Base-by-base conservation (phyloP, 2,797 vertebrate genomes). In the Dicrostonyx torquatus region DNA sequence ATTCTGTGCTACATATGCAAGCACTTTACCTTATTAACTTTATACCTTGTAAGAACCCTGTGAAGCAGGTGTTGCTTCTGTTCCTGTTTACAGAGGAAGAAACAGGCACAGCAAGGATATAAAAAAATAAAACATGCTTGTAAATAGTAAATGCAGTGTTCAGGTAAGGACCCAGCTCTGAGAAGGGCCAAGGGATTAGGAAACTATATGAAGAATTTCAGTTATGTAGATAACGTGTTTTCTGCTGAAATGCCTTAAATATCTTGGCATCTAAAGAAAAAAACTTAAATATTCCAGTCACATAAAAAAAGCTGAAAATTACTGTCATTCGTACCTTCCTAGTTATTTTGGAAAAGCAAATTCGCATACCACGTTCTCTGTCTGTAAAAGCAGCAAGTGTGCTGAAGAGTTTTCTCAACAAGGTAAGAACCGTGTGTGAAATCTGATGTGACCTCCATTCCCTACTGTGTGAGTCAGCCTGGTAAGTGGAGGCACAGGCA, bases 341-440 rank as follows among this genome's bases (percentile, higher is more conserved):
- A 99, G 99, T 99, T 62, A 99, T 99, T 98, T 98, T 99, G 99
- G 99, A 99, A 98, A 99, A 99, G 98, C 99, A 99, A 98, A 99
- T 99, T 96, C 97, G 99, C 97, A 99, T 99, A 97, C 99, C 99
- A 6, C 99, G 99, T 93, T 99, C 99, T 26, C 98, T 99, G 96
- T 99, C 99, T 94, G 99, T 99, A 96, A 99, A 99, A 99, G 99
- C 99, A 77, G 99, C 99, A 97, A 99, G 99, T 94, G 99, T 99
- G 92, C 99, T 99, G 66, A 99, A 99, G 98, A 99, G 99, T 97
- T 99, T 99, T 98, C 99, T 99, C 92, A 99, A 99, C 98, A 99
- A 99, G 99, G 99, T 99, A 97, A 95, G 97, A 95, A 15, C 26
- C 34, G 1, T 96, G 0, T 84, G 45, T 91, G 89, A 60, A 78